phyloP scores from a whole-genome alignment of 2,888 invertebrate genomes.

The Rotaria magnacalcarata region DNA sequence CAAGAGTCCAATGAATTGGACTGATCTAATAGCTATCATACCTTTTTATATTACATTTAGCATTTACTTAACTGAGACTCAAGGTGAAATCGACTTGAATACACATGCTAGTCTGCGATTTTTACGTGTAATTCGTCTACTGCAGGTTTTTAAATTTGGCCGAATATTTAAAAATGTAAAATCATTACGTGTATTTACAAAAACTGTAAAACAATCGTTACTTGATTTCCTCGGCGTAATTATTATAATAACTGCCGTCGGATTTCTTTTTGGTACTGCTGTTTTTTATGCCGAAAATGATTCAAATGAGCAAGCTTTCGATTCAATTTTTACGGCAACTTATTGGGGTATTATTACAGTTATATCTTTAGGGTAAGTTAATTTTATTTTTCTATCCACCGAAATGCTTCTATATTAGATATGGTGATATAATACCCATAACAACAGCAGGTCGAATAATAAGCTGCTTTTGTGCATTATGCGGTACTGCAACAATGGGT shows the following conservation, averaged over 20 bases:
- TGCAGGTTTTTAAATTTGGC: conserved; percentile 55
- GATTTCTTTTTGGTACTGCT: conserved; percentile 55
- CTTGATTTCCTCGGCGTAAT: conserved; percentile 56
- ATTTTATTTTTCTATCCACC: neutral
- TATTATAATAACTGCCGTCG: conserved; percentile 54
- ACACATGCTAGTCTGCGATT: conserved; percentile 51
- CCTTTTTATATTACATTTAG: conserved; percentile 55
- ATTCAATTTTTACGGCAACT: conserved; percentile 56
- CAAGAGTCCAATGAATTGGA: conserved; percentile 56
- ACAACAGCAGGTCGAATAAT: neutral
- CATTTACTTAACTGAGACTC: conserved; percentile 48
- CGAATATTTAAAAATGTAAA: conserved; percentile 54
- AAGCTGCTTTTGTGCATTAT: neutral
- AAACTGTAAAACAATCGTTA: conserved; percentile 54
- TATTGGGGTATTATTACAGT: conserved; percentile 58
- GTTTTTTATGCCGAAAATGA: conserved; percentile 56
- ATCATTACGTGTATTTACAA: conserved; percentile 53
- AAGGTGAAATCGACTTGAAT: conserved; percentile 49
- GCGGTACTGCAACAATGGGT: neutral
- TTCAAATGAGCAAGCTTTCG: conserved; percentile 50
- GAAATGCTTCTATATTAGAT: conserved; percentile 47
- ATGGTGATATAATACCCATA: conserved; percentile 48
- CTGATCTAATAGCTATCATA: conserved; percentile 56
- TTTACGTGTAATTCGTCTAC: conserved; percentile 51
- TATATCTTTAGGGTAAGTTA: conserved; percentile 52